phyloP scores from a whole-genome alignment of 2,888 invertebrate species.

The Dilophus febrilis region DNA sequence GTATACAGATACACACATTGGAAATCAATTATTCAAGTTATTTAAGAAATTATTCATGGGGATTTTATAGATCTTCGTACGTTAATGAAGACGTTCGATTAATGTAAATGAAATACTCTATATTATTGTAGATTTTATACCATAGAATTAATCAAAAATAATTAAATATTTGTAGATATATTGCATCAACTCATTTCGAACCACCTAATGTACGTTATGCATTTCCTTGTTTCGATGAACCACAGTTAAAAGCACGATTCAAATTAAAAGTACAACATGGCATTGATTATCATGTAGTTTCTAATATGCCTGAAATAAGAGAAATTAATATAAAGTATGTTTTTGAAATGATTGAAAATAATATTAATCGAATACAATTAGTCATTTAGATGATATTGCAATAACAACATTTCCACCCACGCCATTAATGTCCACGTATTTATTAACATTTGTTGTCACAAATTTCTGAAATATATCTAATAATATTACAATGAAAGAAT shows the following conservation, averaged over 20 bases:
- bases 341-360: no score
- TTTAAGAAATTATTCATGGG: slow-evolving; percentile 41
- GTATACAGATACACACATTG: no score
- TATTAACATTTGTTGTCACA: slow-evolving; percentile 62
- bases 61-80: slow-evolving; percentile 46
- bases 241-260: slow-evolving; percentile 49
- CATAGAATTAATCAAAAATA: no score
- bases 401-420: slow-evolving; percentile 36
- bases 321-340: no score
- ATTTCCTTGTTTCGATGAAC: slow-evolving; percentile 68
- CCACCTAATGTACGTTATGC: slow-evolving; percentile 46
- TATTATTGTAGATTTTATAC: no score
- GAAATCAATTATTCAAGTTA: slow-evolving; percentile 38
- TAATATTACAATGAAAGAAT: slow-evolving; percentile 19
- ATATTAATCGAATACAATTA: no score
- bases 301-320: slow-evolving; percentile 21
- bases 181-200: slow-evolving; percentile 51
- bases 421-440: slow-evolving; percentile 53
- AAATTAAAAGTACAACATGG: slow-evolving; percentile 41
- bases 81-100: slow-evolving; percentile 27
- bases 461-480: slow-evolving; percentile 27
- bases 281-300: slow-evolving; percentile 23
- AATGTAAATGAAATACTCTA: slow-evolving; percentile 28
- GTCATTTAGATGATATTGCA: slow-evolving; percentile 8
- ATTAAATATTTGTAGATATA: slow-evolving; percentile 15